Evolutionary conservation across 2,797 vertebrate genomes (phyloP).

Genomic region (Yasuhikotakia modesta): DNA sequence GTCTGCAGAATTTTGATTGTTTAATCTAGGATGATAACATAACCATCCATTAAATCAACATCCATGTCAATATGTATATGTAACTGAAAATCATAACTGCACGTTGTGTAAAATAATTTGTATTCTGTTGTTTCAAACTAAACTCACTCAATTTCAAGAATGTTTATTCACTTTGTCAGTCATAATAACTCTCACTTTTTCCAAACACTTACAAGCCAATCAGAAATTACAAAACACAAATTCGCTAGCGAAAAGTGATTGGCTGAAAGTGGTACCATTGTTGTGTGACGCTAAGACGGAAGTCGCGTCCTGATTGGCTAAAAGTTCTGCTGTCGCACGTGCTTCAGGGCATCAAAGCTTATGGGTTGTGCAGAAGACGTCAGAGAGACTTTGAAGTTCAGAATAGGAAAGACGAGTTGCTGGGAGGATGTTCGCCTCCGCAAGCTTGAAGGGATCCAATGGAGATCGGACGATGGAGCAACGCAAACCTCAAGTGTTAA

Average conservation of each 20-base stretch:
- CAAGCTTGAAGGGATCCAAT: slow-evolving; percentile 63
- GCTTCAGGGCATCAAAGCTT: slow-evolving; percentile 21
- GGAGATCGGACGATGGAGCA: slow-evolving; percentile 57
- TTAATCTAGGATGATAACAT: not conserved
- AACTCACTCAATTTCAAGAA: not conserved
- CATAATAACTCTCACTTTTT: slow-evolving; percentile 19
- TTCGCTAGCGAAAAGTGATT: slow-evolving; percentile 35
- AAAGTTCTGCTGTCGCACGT: slow-evolving; percentile 41
- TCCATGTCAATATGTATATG: not conserved
- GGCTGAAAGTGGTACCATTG: slow-evolving; percentile 37
- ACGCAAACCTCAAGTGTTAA: slow-evolving; percentile 52
- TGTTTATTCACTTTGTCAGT: not conserved
- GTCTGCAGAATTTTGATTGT: not conserved
- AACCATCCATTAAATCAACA: no score
- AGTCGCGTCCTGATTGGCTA: slow-evolving; percentile 68
- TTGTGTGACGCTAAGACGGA: not conserved
- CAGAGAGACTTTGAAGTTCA: slow-evolving; percentile 33
- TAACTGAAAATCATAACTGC: not conserved
- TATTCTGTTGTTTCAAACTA: not conserved
- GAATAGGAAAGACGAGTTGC: not conserved
- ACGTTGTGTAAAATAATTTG: not conserved
- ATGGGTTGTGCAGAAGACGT: slow-evolving; percentile 6
- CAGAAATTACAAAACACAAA: not conserved
- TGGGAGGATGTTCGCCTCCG: slow-evolving; percentile 34
- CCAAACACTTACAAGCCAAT: slow-evolving; percentile 29